Evolutionary conservation across 2,113 vertebrate species (phyloP), one percentile per base, ranked within the genome.

Genomic region (Leptosomus discolor): DNA sequence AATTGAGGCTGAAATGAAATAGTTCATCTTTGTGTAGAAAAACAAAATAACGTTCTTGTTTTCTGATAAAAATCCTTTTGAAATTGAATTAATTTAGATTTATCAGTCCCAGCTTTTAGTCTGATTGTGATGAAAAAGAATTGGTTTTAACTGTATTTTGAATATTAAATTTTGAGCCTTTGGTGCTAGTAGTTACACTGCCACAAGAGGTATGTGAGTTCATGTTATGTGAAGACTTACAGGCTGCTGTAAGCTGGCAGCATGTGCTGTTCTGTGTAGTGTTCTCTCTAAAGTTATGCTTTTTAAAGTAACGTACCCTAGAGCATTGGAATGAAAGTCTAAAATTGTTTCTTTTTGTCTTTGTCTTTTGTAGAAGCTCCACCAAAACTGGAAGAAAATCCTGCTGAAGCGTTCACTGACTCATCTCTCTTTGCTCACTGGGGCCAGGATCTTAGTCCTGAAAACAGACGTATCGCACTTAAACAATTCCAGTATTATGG

Each of bases 401-500:
- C 96, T 9, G 98, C 98, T 8, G 98, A 99, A 17, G 98, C 99
- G 0, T 99, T 99, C 98, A 98, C 99, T 1, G 99, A 99, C 95
- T 99, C 99, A 3, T 99, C 99, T 3, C 98, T 99, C 76, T 99
- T 99, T 76, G 98, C 99, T 83, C 99, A 99, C 97, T 99, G 99
- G 99, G 99, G 99, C 82, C 99, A 99, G 96, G 99, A 99, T 57
- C 98, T 99, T 79, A 98, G 98, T 86, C 98, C 99, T 0, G 99
- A 99, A 88, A 98, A 98, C 78, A 97, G 99, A 23, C 98, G 99
- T 11, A 76, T 98, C 26, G 99, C 99, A 5, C 98, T 99, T 50
- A 99, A 99, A 90, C 99, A 99, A 93, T 99, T 99, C 98, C 99
- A 99, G 98, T 99, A 99, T 97, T 99, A 99, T 0, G 99, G 99